These are phyloP conservation scores for Rapana venosa DNA, from an alignment of 2,888 invertebrate species.

Conservation along the genomic window DNA sequence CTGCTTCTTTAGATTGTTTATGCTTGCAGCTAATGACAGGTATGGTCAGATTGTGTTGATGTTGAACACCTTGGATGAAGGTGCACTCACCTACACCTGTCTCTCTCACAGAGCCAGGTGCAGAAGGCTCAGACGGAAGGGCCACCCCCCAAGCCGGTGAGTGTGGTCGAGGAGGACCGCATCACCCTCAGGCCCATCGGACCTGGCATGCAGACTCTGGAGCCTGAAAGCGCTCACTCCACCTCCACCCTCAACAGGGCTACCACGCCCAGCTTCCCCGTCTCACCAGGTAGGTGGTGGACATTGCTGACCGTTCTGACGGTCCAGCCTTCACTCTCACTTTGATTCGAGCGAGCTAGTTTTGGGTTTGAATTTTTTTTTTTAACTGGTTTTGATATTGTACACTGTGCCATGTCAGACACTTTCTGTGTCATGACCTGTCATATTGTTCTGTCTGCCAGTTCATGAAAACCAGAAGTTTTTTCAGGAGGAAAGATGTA, in stretches of 20 bases:
- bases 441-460: no score
- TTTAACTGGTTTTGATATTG: no score
- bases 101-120: constrained; percentile 53
- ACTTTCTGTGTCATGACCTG: no score
- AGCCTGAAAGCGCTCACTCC: constrained; percentile 68
- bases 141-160: constrained; percentile 62
- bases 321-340: no score
- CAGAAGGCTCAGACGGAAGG: constrained; percentile 43
- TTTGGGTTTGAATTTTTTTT: no score
- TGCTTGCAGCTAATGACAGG: not conserved
- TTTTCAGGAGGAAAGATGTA: no score
- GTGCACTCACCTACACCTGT: not conserved
- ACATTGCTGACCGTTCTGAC: no score
- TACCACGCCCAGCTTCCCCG: constrained; percentile 71
- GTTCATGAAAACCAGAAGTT: no score
- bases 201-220: constrained; percentile 75
- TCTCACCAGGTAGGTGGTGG: constrained; percentile 63
- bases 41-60: no score
- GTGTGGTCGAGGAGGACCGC: constrained; percentile 75
- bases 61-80: not conserved
- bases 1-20: not conserved
- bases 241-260: constrained; percentile 68
- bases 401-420: no score
- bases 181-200: constrained; percentile 78
- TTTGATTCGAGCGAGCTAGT: no score